Evolutionary conservation across 2,113 vertebrate genomes (phyloP), one percentile per base, ranked within the genome.

Genomic region (Corapipo altera): DNA sequence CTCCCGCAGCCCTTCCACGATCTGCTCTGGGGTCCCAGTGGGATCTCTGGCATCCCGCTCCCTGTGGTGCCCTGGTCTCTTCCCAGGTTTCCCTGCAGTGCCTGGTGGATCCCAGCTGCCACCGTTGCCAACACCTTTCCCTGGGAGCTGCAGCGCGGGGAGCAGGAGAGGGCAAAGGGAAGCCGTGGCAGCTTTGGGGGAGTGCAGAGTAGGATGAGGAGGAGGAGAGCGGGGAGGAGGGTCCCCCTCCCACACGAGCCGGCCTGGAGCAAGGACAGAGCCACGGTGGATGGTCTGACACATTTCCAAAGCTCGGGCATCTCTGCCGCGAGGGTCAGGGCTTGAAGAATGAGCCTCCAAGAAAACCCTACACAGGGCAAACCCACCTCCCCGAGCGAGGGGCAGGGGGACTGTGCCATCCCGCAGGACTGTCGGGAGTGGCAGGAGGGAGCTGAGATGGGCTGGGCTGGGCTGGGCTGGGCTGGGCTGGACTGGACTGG

Each of bases 301-400:
- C 28, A 35, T 51, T 69, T 65, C 44, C 59, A 77, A 19, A 11
- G 9, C 28, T 19, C 48, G 15, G 66, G 6, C 26, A 39, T 22
- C 48, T 71, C 64, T 57, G 37, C n/a, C 4, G 0, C 26, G 73
- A 55, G 2, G 35, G 13, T 16, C 54, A 51, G 41, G 21, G 35
- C 44, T 89, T 89, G 62, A 48, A 64, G 62, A 64, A 41, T 3
- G 12, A 18, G 28, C 27, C 62, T 59, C 48, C 70, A 27, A 33
- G 74, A 62, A 2, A 37, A 5, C 19, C 11, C n/a, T 55, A 12
- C 37, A 37, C 10, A 3, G 16, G 20, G 16, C 24, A 66, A 67
- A 71, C 28, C 1, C 18, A 26, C 23, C 9, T 9, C 9, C 16
- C 15, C 0, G 0, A 5, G 11, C 1, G 35, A 85, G 35, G n/a